These are phyloP conservation scores for Girardinus metallicus DNA, from an alignment of 2,797 vertebrate genomes.

Conservation along the genomic window DNA sequence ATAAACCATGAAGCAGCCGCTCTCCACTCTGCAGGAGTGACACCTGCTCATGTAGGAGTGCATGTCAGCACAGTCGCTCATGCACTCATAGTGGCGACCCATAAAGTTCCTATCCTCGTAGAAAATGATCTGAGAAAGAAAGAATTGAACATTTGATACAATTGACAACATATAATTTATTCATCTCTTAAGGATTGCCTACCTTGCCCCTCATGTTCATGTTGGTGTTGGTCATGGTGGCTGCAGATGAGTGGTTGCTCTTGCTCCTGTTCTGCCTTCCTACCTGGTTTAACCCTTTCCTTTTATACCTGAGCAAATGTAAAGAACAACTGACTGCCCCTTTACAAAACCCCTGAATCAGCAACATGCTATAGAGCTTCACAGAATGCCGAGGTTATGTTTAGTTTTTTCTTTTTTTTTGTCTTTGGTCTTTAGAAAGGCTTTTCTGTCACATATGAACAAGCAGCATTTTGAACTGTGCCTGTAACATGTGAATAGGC, in stretches of 20 bases:
- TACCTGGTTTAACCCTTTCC: constrained; percentile 70
- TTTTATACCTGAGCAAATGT: constrained; percentile 73
- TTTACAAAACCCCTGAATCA: constrained; percentile 64
- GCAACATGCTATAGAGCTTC: constrained; percentile 57
- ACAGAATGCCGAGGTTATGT: constrained; percentile 45
- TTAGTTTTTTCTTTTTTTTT: constrained; percentile 15
- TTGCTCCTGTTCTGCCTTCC: constrained; percentile 49
- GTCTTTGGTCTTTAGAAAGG: constrained; percentile 49
- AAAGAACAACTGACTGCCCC: constrained; percentile 49
- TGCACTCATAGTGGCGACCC: constrained; percentile 39
- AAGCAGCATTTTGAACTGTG: background rate
- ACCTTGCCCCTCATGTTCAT: constrained; percentile 75
- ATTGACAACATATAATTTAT: background rate
- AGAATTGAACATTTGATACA: background rate
- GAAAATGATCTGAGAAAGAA: background rate
- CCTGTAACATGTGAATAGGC: background rate
- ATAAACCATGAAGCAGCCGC: constrained; percentile 72
- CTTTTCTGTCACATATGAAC: constrained; percentile 36
- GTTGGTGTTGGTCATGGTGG: constrained; percentile 64
- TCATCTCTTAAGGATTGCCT: background rate
- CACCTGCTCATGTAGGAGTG: constrained; percentile 58
- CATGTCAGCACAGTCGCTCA: constrained; percentile 74
- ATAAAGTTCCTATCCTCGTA: background rate
- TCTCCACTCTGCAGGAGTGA: constrained; percentile 73
- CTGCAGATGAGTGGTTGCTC: constrained; percentile 41